phyloP scores from a whole-genome alignment of 2,113 vertebrate species.

The Bettongia penicillata region DNA sequence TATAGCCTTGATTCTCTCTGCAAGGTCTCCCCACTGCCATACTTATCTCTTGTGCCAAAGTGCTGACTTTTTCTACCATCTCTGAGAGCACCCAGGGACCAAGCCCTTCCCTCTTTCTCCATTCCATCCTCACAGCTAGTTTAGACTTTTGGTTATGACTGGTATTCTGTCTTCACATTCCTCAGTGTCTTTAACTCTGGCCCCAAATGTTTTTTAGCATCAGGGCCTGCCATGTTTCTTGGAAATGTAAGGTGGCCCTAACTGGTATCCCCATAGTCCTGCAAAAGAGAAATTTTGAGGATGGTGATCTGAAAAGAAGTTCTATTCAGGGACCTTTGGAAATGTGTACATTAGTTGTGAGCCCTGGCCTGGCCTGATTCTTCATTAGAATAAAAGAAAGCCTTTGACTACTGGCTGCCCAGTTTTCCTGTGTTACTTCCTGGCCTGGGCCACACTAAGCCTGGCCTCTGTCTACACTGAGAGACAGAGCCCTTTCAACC shows the following conservation, averaged over 20 bases:
- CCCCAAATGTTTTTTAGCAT: not conserved
- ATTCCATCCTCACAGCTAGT: not conserved
- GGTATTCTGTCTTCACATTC: not conserved
- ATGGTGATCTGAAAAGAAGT: not conserved
- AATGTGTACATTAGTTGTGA: not conserved
- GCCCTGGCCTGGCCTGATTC: not conserved
- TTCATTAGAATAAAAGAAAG: not conserved
- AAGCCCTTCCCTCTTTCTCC: not conserved
- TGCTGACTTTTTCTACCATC: not conserved
- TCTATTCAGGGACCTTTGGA: not conserved
- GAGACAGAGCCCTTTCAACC: not conserved
- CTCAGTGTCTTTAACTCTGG: not conserved
- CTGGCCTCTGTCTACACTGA: not conserved
- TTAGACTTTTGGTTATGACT: not conserved
- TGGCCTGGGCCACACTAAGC: not conserved
- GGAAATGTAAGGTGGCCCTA: not conserved
- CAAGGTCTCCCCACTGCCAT: not conserved
- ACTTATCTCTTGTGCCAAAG: not conserved
- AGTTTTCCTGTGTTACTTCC: not conserved
- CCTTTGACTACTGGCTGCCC: not conserved
- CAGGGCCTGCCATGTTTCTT: not conserved
- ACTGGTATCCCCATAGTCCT: not conserved
- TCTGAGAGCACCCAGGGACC: not conserved
- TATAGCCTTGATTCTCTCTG: not conserved
- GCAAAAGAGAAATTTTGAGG: not conserved